Evolutionary conservation across 2,888 invertebrate species (phyloP).

Genomic region (Gari tellinella): DNA sequence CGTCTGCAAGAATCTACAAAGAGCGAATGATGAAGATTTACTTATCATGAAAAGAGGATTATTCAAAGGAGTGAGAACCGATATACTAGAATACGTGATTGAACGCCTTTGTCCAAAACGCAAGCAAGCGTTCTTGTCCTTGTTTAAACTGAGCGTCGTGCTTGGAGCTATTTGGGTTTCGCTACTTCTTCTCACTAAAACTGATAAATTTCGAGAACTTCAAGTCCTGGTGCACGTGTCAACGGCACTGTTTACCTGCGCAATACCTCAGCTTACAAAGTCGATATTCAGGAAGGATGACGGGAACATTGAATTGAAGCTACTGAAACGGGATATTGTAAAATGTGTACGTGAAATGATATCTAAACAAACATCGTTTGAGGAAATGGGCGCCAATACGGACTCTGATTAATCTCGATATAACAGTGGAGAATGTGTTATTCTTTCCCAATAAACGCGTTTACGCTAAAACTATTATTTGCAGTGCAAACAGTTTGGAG

Average conservation of each 20-base stretch:
- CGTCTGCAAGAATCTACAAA: conserved; percentile 10
- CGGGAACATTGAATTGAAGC: conserved; percentile 10
- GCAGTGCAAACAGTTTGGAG: too few species aligned
- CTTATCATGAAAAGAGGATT: neutral
- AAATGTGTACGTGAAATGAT: too few species aligned
- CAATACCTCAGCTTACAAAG: conserved; percentile 44
- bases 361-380: too few species aligned
- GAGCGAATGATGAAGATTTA: conserved; percentile 8
- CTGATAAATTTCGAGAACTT: conserved; percentile 43
- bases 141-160: conserved; percentile 41
- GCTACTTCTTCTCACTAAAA: conserved; percentile 38
- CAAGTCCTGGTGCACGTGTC: conserved; percentile 50
- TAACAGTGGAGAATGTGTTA: too few species aligned
- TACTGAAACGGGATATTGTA: neutral
- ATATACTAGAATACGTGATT: conserved; percentile 47
- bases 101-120: conserved; percentile 40
- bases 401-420: too few species aligned
- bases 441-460: too few species aligned
- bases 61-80: conserved; percentile 14
- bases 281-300: conserved; percentile 23
- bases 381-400: too few species aligned
- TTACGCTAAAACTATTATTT: too few species aligned
- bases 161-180: conserved; percentile 41
- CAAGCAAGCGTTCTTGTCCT: conserved; percentile 42
- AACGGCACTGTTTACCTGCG: conserved; percentile 54